Evolutionary conservation across 2,113 vertebrate species (phyloP).

Genomic region (Camarhynchus parvulus): DNA sequence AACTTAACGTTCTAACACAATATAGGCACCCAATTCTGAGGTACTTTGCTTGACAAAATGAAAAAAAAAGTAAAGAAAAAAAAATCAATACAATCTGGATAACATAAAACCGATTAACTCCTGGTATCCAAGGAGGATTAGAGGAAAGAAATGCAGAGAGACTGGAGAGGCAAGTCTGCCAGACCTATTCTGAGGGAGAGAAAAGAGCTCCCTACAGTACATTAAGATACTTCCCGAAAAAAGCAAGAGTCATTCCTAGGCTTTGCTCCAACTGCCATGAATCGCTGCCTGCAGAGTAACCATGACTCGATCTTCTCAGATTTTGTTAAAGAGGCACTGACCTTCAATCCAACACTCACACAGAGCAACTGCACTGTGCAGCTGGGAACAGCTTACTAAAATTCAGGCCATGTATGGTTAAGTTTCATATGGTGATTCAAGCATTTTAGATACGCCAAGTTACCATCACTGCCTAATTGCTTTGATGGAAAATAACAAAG

Average conservation of each 20-base stretch:
- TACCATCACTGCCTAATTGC: neutral
- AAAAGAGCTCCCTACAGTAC: neutral
- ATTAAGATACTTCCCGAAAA: conserved; percentile 5
- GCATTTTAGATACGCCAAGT: neutral
- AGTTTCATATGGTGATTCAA: neutral
- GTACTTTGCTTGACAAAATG: neutral
- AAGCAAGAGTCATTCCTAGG: conserved; percentile 45
- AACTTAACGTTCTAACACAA: neutral
- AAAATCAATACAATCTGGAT: neutral
- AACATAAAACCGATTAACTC: neutral
- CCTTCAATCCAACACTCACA: neutral
- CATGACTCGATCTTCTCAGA: neutral
- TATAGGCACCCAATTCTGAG: neutral
- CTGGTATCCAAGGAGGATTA: neutral
- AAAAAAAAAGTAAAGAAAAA: neutral
- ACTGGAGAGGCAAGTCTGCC: neutral
- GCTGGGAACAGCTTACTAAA: neutral
- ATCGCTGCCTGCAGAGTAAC: neutral
- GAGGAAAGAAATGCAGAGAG: neutral
- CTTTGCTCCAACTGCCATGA: conserved; percentile 43
- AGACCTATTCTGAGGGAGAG: neutral
- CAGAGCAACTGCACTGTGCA: neutral
- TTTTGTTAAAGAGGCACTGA: conserved; percentile 31
- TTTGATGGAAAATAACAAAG: neutral
- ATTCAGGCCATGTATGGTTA: neutral